These are phyloP conservation scores for Ceratina calcarata DNA, from an alignment of 1,140 invertebrate species.

Conservation along the genomic window DNA sequence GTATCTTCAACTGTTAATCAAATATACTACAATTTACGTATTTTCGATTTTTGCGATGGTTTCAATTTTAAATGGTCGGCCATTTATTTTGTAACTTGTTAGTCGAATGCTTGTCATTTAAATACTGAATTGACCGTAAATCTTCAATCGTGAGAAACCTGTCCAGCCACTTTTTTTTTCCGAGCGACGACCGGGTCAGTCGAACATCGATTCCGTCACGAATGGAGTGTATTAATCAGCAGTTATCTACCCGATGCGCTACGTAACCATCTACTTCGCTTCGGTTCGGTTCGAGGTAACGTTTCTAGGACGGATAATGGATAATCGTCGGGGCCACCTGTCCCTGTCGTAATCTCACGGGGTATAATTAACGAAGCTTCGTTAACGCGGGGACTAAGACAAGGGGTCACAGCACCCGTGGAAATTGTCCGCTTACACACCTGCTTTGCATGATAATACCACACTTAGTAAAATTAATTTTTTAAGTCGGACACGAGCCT, in stretches of 20 bases:
- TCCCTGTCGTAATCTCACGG: constrained; percentile 65
- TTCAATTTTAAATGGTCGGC: too few species aligned
- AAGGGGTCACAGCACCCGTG: constrained; percentile 59
- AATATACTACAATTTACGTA: too few species aligned
- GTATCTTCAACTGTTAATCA: too few species aligned
- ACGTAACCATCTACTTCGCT: constrained; percentile 10
- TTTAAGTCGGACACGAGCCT: too few species aligned
- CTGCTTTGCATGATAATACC: too few species aligned
- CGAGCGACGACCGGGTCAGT: constrained; percentile 6
- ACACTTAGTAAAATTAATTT: too few species aligned
- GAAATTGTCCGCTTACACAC: constrained; percentile 35
- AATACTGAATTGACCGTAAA: too few species aligned
- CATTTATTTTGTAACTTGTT: too few species aligned
- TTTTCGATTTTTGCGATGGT: too few species aligned
- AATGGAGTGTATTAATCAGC: constrained; percentile 61
- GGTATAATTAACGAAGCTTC: constrained; percentile 68
- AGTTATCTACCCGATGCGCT: constrained; percentile 50
- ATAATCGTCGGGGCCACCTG: constrained; percentile 65
- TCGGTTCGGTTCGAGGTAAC: constrained; percentile 37
- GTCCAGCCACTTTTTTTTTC: too few species aligned
- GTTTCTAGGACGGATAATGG: constrained; percentile 64
- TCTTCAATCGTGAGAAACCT: too few species aligned
- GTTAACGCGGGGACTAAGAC: constrained; percentile 58
- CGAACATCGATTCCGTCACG: constrained; percentile 35
- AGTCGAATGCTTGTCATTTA: too few species aligned